Base-by-base conservation (phyloP, 1,140 invertebrate genomes). In the Mya arenaria region DNA sequence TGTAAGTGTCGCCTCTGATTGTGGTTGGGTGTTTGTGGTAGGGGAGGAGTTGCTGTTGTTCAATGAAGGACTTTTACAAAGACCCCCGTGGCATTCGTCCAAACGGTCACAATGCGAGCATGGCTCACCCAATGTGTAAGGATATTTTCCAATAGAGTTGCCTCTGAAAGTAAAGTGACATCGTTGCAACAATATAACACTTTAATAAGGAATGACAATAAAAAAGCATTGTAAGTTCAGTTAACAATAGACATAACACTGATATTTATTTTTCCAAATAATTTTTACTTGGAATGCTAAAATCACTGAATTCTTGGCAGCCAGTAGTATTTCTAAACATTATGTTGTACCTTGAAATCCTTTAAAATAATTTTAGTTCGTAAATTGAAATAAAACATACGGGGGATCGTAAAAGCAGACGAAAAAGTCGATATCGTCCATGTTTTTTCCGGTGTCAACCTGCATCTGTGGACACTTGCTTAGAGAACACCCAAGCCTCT, bases 331-430 rank as follows among this genome's bases (percentile, higher is more conserved):
- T 48, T 48, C 10, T 48, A 58, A 58, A 58, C 30, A 58, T 10
- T 13, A 58, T 58, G n/a, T 28, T 10, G 6, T 6, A n/a, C 30
- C 6, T 10, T 6, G 6, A 10, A 10, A 58, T 6, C n/a, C 56
- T 58, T 10, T 28, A 58, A 23, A 5, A 8, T 13, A 10, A n/a
- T 58, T 6, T 10, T 30, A 32, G 32, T 30, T 4, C n/a, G 15
- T 19, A 37, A 1, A 34, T 34, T 4, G 5, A 23, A 37, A n/a
- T 34, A 23, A 37, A 23, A 78, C 75, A 68, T 68, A 78, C 75
- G 62, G 75, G 1, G 75, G 75, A 34, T 78, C 63, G 25, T 78
- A 78, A 28, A 78, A 78, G 63, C 75, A 78, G 44, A 78, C 75
- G 23, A 78, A 66, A 23, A 37, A 78, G 2, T 66, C 48, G 23